Base-by-base conservation (phyloP, 2,888 invertebrate genomes). In the Drosophila melanosoma region DNA sequence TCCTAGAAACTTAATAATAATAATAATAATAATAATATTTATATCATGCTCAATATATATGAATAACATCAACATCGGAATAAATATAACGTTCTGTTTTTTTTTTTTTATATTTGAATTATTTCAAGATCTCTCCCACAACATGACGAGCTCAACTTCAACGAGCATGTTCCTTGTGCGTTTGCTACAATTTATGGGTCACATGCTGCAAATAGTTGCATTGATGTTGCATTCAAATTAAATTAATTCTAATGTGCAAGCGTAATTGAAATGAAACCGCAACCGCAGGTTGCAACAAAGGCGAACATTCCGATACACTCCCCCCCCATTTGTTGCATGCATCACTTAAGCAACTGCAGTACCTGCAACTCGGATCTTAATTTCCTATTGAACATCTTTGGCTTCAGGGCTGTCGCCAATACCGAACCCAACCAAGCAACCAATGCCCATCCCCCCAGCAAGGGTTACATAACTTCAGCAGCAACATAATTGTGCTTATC, bases 401-500 rank as follows among this genome's bases (percentile, higher is more conserved):
- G 29, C 53, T 23, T 15, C 26, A 17, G 15, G 29, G 61, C 38
- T 52, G 26, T 26, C 51, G 4, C n/a, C 52, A 15, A 15, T 12
- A 20, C 33, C 2, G 5, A 49, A 0, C 20, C 6, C 5, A 3
- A 10, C 36, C 10, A n/a, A 7, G n/a, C 6, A 42, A 20, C 11
- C n/a, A 11, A 2, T 5, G 1, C 11, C 36, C 7, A 15, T 0
- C 54, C 10, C 6, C 7, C 3, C n/a, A 11, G n/a, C 6, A 45
- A 45, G 45, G 26, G 15, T 20, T n/a, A 35, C 8, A n/a, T 40
- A 53, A n/a, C 29, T 52, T 26, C 29, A 51, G 23, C 56, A 49
- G 51, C 63, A 74, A 67, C 69, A 67, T 84, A 83, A 83, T 80
- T 80, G 78, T 82, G 70, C 69, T 61, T 78, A 82, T 80, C 81